Percentiles rank a stretch among this genome's conserved stretches.
These are phyloP conservation scores for Megathymus violae DNA, from an alignment of 1,140 invertebrate genomes.

Conservation along the genomic window DNA sequence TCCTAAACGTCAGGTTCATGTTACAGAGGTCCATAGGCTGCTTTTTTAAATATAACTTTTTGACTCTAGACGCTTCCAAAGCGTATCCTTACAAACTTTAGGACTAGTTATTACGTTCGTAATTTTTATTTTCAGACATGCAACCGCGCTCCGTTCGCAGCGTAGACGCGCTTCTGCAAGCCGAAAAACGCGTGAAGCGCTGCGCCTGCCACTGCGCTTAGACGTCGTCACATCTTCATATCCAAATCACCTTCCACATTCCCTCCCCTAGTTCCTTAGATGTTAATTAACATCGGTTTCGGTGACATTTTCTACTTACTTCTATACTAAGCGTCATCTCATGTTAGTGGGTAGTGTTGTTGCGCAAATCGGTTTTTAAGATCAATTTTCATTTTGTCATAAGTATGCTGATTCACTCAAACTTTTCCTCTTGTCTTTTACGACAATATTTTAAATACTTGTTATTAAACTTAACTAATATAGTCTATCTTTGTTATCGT, in stretches of 20 bases:
- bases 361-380: conserved; percentile 31
- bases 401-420: too few species aligned
- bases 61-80: too few species aligned
- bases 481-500: too few species aligned
- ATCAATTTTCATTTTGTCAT: too few species aligned
- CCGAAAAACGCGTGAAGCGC: conserved; percentile 70
- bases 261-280: conserved; percentile 57
- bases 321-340: not conserved
- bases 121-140: conserved; percentile 59
- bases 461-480: too few species aligned
- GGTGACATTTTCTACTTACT: conserved; percentile 45
- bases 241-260: conserved; percentile 42
- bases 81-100: too few species aligned
- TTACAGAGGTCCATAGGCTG: too few species aligned
- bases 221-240: conserved; percentile 4
- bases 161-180: conserved; percentile 58
- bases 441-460: too few species aligned
- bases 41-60: too few species aligned
- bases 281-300: conserved; percentile 55
- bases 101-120: conserved; percentile 10
- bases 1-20: too few species aligned
- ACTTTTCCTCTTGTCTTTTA: too few species aligned
- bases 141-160: conserved; percentile 77
- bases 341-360: not conserved
- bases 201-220: conserved; percentile 69